Percentiles rank a stretch among this genome's conserved stretches.
phyloP scores from a whole-genome alignment of 2,113 vertebrate genomes.

The Protobothrops mucrosquamatus region DNA sequence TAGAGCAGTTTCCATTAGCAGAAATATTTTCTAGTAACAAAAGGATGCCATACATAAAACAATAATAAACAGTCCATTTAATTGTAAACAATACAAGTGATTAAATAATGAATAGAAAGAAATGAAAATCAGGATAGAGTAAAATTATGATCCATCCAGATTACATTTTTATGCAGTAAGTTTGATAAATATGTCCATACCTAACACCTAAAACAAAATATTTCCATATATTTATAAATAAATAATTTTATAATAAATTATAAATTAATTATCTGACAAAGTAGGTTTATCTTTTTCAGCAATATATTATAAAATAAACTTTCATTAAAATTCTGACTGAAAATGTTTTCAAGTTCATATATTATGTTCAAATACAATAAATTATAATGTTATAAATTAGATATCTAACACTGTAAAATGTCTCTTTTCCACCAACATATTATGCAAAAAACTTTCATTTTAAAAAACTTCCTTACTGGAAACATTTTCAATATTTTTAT shows the following conservation, averaged over 20 bases:
- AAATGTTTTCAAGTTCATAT: too few relatives aligned
- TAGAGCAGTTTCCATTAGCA: not conserved
- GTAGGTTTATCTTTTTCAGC: conserved; percentile 2
- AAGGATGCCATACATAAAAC: not conserved
- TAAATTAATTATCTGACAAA: conserved; percentile 35
- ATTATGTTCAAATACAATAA: too few relatives aligned
- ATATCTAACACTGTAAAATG: conserved; percentile 21
- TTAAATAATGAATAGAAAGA: not conserved
- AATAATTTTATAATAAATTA: conserved; percentile 2
- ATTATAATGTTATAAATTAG: conserved; percentile 21
- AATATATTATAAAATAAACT: not conserved
- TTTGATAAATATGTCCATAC: conserved; percentile 14
- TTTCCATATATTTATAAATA: not conserved
- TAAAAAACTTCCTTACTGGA: not conserved
- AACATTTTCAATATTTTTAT: not conserved
- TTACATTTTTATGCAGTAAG: not conserved
- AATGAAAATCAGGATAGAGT: conserved; percentile 6
- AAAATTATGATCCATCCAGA: not conserved
- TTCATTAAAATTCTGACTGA: not conserved
- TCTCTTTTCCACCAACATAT: conserved; percentile 8
- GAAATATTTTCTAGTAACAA: not conserved
- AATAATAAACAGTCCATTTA: not conserved
- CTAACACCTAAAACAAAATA: not conserved
- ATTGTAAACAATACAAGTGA: not conserved
- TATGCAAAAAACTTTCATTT: not conserved